A percentile compares a stretch with the other conserved stretches of the same genome.
phyloP scores from a whole-genome alignment of 2,797 vertebrate species.

The Chloroceryle inda region DNA sequence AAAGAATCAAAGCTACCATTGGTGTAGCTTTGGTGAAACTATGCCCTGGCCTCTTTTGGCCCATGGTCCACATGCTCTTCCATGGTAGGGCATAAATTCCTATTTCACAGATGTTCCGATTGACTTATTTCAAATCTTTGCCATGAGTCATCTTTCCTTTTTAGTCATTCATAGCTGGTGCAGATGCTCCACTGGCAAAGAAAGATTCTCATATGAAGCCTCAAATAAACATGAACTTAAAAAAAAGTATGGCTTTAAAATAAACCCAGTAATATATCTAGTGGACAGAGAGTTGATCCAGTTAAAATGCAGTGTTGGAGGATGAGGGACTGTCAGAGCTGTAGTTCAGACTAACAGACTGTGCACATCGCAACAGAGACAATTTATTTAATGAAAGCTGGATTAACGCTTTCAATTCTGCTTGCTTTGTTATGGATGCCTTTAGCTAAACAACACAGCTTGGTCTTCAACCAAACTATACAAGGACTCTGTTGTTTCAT shows the following conservation, averaged over 20 bases:
- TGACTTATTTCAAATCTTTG: conserved; percentile 56
- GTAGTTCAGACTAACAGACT: neutral
- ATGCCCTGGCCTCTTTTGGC: neutral
- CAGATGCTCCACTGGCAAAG: conserved; percentile 46
- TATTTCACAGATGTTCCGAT: conserved; percentile 48
- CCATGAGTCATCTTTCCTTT: conserved; percentile 66
- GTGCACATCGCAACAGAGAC: neutral
- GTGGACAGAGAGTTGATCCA: neutral
- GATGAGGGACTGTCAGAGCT: neutral
- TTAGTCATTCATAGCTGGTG: conserved; percentile 47
- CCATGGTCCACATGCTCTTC: neutral
- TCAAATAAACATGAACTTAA: conserved; percentile 49
- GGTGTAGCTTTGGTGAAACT: neutral
- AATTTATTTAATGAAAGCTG: conserved; percentile 20
- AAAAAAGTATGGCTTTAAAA: conserved; percentile 8
- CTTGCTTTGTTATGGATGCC: neutral
- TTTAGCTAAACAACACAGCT: neutral
- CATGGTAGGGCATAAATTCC: conserved; percentile 12
- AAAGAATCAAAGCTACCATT: neutral
- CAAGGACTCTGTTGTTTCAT: neutral
- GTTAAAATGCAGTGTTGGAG: conserved; percentile 40
- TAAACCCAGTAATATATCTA: conserved; percentile 9
- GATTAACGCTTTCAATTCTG: neutral
- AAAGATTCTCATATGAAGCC: conserved; percentile 33
- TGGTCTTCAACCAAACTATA: neutral